These are phyloP conservation scores for Eutolmus rufibarbis DNA, from an alignment of 2,888 invertebrate genomes.

Conservation along the genomic window DNA sequence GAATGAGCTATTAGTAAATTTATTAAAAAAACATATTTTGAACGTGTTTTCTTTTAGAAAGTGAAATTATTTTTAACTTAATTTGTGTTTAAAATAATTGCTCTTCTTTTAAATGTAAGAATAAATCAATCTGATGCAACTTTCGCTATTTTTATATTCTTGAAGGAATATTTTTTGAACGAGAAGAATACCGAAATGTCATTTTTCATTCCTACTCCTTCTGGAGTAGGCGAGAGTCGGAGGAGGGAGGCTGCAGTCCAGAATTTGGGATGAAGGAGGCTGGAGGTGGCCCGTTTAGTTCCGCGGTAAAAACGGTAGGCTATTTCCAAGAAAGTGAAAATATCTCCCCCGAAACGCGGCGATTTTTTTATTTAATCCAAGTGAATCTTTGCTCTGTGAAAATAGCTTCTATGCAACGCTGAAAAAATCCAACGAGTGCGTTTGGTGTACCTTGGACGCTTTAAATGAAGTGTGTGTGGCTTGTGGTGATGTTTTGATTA, in stretches of 20 bases:
- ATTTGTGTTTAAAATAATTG: neutral
- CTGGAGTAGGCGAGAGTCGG: neutral
- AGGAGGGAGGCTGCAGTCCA: neutral
- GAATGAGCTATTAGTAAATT: neutral
- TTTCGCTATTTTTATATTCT: neutral
- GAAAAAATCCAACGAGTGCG: neutral
- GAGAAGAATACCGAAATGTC: neutral
- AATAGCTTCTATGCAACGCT: neutral
- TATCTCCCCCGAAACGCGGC: neutral
- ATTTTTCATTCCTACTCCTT: neutral
- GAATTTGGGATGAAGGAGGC: neutral
- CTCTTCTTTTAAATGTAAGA: neutral
- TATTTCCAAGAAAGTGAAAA: neutral
- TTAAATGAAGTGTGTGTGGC: neutral
- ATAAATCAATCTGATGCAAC: neutral
- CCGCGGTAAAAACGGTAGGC: neutral
- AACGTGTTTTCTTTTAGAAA: neutral
- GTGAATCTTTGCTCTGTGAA: neutral
- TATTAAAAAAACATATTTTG: neutral
- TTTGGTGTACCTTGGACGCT: neutral
- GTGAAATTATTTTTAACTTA: neutral
- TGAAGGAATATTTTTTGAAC: neutral
- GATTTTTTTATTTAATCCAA: neutral
- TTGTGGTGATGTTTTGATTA: neutral
- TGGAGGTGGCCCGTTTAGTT: neutral